Percentiles rank a stretch among this genome's conserved stretches.
Conservation (phyloP, 2,113 vertebrate species). For the Xyrauchen texanus region DNA sequence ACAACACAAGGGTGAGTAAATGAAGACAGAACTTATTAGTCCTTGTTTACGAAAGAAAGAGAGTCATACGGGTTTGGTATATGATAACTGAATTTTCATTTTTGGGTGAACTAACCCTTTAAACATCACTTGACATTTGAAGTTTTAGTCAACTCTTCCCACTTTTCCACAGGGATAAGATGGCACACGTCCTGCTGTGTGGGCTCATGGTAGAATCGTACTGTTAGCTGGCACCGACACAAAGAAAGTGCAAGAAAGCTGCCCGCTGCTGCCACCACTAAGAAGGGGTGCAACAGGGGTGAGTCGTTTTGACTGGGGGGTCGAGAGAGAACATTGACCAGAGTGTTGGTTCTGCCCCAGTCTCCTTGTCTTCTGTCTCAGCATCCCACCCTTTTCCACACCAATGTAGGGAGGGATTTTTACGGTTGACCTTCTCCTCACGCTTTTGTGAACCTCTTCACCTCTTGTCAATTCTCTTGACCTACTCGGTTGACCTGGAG, state of each 20-base stretch:
- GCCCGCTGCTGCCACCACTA: conserved; percentile 11
- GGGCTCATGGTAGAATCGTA: conserved; percentile 20
- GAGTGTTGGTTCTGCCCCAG: conserved; percentile 16
- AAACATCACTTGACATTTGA: conserved; percentile 32
- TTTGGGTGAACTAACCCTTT: no score
- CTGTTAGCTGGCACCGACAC: background rate
- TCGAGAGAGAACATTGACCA: conserved; percentile 22
- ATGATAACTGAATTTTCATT: no score
- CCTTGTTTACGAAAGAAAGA: no score
- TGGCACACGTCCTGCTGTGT: conserved; percentile 22
- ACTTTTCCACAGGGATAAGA: background rate
- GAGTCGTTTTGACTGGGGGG: conserved; percentile 18
- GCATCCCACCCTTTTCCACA: conserved; percentile 55
- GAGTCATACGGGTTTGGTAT: no score
- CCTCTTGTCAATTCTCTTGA: conserved; percentile 76
- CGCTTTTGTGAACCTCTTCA: conserved; percentile 73
- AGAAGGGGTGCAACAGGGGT: conserved; percentile 26
- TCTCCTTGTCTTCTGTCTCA: conserved; percentile 52
- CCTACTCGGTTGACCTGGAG: conserved; percentile 76
- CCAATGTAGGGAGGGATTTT: conserved; percentile 65
- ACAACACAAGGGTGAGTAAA: no score
- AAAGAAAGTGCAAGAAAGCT: conserved; percentile 31
- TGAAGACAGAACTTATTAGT: no score
- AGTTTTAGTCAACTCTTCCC: background rate
- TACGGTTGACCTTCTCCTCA: conserved; percentile 80